phyloP scores from a whole-genome alignment of 2,797 vertebrate species.

The Bradypodion ventrale region DNA sequence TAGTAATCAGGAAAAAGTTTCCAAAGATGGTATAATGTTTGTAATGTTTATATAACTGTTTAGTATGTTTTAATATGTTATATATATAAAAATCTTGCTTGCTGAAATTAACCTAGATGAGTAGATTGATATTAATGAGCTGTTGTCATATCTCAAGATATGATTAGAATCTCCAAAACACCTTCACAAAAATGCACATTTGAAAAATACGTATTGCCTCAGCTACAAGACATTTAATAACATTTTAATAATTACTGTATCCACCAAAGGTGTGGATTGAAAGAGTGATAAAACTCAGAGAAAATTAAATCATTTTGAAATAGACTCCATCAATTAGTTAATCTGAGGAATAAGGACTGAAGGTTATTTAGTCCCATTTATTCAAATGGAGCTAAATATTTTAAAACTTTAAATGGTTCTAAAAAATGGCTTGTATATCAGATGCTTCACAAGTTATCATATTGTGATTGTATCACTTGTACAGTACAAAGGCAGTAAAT shows the following conservation, averaged over 20 bases:
- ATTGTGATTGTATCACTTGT: not conserved
- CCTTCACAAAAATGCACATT: not conserved
- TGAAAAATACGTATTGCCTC: conserved; percentile 12
- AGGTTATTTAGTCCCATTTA: not conserved
- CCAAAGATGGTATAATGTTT: no score
- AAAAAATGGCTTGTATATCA: not conserved
- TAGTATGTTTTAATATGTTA: no score
- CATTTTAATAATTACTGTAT: conserved; percentile 16
- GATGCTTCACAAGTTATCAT: not conserved
- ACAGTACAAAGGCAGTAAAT: not conserved
- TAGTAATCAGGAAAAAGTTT: no score
- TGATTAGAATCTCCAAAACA: fast-evolving
- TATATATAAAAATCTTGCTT: no score
- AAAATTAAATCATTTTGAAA: not conserved
- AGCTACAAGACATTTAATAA: conserved; percentile 14
- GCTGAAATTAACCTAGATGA: not conserved
- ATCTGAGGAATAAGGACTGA: not conserved
- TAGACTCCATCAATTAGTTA: not conserved
- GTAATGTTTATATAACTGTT: no score
- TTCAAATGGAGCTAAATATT: not conserved
- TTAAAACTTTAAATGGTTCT: not conserved
- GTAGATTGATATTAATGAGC: not conserved
- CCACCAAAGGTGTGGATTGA: not conserved
- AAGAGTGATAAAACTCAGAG: not conserved
- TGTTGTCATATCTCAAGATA: not conserved